phyloP scores from a whole-genome alignment of 2,888 invertebrate genomes.

The Dichetophora obliterata region DNA sequence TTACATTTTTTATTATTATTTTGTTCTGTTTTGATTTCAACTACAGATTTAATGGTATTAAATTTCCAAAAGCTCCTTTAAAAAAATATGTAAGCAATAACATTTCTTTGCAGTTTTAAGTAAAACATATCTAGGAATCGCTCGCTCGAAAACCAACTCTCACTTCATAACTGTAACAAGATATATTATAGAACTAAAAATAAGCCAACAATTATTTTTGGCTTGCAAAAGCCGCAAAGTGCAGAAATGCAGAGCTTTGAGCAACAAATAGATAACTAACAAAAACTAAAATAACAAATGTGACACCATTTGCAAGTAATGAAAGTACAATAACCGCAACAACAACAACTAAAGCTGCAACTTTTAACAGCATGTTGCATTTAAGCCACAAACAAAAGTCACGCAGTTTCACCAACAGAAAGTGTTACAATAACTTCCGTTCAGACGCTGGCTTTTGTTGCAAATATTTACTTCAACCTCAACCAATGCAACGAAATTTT shows the following conservation, averaged over 20 bases:
- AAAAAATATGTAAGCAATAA: no score
- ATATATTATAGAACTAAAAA: no score
- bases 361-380: slow-evolving; percentile 7
- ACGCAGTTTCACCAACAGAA: neutral
- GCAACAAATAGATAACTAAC: neutral
- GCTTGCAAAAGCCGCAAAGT: no score
- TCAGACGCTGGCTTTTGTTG: neutral
- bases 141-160: no score
- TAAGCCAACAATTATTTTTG: no score
- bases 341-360: neutral
- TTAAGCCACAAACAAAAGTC: slow-evolving; percentile 10
- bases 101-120: no score
- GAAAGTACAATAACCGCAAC: neutral
- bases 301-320: neutral
- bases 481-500: slow-evolving; percentile 1
- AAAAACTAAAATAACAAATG: neutral
- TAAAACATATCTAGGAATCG: no score
- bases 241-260: neutral
- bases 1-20: no score
- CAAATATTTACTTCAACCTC: slow-evolving; percentile 10
- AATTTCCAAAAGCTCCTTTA: no score
- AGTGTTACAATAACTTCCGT: neutral
- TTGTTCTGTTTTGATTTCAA: no score
- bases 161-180: no score
- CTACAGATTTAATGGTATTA: no score